A percentile compares a stretch with the other conserved stretches of the same genome.
phyloP scores from a whole-genome alignment of 2,888 invertebrate genomes.

The Ametastegia equiseti region DNA sequence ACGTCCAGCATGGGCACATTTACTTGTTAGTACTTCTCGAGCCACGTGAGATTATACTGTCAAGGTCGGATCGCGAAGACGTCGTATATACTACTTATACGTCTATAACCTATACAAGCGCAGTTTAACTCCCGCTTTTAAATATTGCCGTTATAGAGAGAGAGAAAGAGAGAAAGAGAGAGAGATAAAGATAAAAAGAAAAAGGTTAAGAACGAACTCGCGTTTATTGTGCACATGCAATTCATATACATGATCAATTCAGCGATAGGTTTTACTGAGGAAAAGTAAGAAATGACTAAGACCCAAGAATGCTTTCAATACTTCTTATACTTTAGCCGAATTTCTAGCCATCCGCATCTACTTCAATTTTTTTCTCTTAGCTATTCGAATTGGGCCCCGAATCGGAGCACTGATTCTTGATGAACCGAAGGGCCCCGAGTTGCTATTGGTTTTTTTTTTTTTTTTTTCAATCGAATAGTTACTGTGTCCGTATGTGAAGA shows the following conservation, averaged over 20 bases:
- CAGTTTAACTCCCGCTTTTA: background rate
- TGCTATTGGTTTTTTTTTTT: too few relatives aligned
- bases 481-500: too few relatives aligned
- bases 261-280: too few relatives aligned
- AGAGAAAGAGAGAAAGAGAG: background rate
- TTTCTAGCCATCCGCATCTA: too few relatives aligned
- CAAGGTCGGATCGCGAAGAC: conserved; percentile 18
- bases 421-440: too few relatives aligned
- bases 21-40: background rate
- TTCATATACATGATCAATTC: background rate
- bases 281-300: too few relatives aligned
- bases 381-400: too few relatives aligned
- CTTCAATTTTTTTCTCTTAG: too few relatives aligned
- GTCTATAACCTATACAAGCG: background rate
- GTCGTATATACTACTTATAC: background rate
- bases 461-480: too few relatives aligned
- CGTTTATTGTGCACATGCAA: background rate
- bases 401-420: too few relatives aligned
- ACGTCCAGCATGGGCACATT: background rate
- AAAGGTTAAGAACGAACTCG: background rate
- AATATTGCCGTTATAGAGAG: conserved; percentile 33
- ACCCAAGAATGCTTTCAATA: too few relatives aligned
- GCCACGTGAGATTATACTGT: conserved; percentile 32
- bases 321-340: too few relatives aligned
- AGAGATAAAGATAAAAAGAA: background rate